Conservation (phyloP, 1,140 invertebrate genomes). For the Chrysopa pallens region DNA sequence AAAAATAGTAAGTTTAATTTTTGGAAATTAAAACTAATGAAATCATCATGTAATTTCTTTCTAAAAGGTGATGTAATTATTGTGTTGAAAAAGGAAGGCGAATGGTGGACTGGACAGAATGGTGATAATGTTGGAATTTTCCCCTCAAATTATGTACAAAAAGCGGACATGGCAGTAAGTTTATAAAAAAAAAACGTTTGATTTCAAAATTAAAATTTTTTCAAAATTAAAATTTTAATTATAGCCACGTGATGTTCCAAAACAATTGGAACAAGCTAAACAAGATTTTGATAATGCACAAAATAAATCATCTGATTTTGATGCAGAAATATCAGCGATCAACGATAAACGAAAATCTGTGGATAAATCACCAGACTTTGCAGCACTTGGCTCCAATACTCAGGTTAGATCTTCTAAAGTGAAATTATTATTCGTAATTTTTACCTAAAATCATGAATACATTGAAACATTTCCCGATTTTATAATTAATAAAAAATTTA, state of each 20-base stretch:
- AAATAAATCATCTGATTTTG: background rate
- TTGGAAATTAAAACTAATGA: no score
- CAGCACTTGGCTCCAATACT: background rate
- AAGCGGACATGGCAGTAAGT: slow-evolving; percentile 28
- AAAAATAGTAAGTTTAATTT: no score
- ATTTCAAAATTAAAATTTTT: no score
- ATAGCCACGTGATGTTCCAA: background rate
- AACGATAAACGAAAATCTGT: background rate
- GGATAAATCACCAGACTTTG: background rate
- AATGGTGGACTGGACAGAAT: slow-evolving; percentile 95
- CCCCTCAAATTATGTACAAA: slow-evolving; percentile 82
- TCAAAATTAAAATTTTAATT: slow-evolving; percentile 1
- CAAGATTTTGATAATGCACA: background rate
- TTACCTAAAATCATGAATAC: background rate
- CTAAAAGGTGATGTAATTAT: slow-evolving; percentile 59
- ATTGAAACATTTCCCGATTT: background rate
- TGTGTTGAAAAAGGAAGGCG: slow-evolving; percentile 77
- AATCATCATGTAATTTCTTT: no score
- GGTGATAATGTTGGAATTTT: slow-evolving; percentile 66
- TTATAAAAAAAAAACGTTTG: no score
- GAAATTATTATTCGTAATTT: background rate
- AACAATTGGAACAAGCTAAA: background rate
- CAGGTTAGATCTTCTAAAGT: background rate
- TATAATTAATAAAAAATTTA: background rate
- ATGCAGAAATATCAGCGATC: background rate